These are phyloP conservation scores for Ectropis grisescens DNA, from an alignment of 1,140 invertebrate species.

Conservation along the genomic window DNA sequence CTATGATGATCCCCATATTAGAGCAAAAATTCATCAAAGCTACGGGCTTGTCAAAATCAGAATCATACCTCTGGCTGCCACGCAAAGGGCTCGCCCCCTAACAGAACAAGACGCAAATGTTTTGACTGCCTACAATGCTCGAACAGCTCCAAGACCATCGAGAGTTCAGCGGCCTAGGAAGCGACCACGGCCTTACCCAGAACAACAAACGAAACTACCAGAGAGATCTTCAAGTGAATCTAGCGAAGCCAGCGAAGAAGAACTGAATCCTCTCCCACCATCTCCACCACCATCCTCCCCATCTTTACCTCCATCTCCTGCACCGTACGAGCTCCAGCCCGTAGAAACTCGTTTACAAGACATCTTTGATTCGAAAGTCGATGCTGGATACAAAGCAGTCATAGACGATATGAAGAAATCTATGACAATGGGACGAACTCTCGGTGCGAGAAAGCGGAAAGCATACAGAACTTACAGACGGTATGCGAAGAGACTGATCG, in stretches of 20 bases:
- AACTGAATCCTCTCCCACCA: slow-evolving; percentile 42
- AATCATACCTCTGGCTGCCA: slow-evolving; percentile 63
- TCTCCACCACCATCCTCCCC: slow-evolving; percentile 56
- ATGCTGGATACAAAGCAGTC: slow-evolving; percentile 61
- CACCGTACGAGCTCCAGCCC: slow-evolving; percentile 51
- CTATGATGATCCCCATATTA: slow-evolving; percentile 63
- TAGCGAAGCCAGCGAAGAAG: slow-evolving; percentile 56
- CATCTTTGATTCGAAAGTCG: slow-evolving; percentile 58
- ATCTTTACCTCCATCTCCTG: slow-evolving; percentile 47
- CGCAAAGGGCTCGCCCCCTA: slow-evolving; percentile 53
- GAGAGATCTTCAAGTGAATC: slow-evolving; percentile 47
- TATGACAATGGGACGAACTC: slow-evolving; percentile 63
- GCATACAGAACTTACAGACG: slow-evolving; percentile 62
- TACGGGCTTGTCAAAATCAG: slow-evolving; percentile 64
- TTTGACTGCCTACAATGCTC: slow-evolving; percentile 64
- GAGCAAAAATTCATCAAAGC: slow-evolving; percentile 63
- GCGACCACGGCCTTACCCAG: slow-evolving; percentile 39
- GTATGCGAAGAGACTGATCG: slow-evolving; percentile 62
- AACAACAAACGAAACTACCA: slow-evolving; percentile 32
- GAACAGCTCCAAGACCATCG: slow-evolving; percentile 52
- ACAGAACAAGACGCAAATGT: slow-evolving; percentile 69
- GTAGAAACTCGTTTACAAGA: slow-evolving; percentile 47
- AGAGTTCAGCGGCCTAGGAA: slow-evolving; percentile 41
- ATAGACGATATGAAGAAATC: slow-evolving; percentile 70
- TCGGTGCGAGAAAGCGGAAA: slow-evolving; percentile 60